Conservation (phyloP, 2,888 invertebrate genomes). For the Zelleria hepariella region DNA sequence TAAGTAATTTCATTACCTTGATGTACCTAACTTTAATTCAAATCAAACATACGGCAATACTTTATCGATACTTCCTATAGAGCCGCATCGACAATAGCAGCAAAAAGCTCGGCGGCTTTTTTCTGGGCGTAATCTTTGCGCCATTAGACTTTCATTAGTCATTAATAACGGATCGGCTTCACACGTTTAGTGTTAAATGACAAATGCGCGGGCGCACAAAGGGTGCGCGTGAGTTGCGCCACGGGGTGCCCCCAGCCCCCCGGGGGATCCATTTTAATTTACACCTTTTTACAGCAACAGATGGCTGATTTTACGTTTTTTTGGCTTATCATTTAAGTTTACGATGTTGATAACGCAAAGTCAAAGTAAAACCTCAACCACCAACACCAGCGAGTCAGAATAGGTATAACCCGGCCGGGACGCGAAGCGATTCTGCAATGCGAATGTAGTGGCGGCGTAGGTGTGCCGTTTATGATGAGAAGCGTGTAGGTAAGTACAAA, state of each 20-base stretch:
- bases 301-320: constrained; percentile 16
- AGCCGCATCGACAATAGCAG: constrained; percentile 32
- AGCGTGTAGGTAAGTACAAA: too few species aligned
- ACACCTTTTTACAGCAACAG: constrained; percentile 28
- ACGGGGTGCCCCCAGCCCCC: constrained; percentile 34
- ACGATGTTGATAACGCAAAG: not conserved
- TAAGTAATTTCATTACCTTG: too few species aligned
- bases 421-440: too few species aligned
- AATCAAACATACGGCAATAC: constrained; percentile 7
- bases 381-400: too few species aligned
- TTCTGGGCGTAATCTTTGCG: constrained; percentile 38
- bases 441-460: too few species aligned
- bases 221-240: constrained; percentile 28
- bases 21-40: not conserved
- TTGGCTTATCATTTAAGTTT: not conserved
- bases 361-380: not conserved
- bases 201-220: constrained; percentile 48
- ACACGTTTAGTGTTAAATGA: constrained; percentile 68
- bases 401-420: too few species aligned
- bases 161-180: constrained; percentile 62
- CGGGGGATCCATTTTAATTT: constrained; percentile 24
- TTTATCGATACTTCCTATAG: not conserved
- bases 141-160: too few species aligned
- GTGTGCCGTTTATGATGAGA: too few species aligned
- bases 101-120: constrained; percentile 30